Conservation (phyloP, 2,113 vertebrate genomes). For the Rhabdornis inornatus region DNA sequence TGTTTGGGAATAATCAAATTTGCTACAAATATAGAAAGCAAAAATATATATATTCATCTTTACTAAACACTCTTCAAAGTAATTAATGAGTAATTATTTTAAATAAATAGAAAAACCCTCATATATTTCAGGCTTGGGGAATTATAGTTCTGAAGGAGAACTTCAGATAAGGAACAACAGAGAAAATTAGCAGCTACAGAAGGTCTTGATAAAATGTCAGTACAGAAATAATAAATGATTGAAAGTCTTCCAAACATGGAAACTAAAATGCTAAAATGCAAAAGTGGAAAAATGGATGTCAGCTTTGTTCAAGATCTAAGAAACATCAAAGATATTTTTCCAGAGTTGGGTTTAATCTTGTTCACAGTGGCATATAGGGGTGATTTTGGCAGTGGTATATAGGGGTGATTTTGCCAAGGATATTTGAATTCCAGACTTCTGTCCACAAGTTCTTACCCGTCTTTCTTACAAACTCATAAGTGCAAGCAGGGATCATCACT, state of each 20-base stretch:
- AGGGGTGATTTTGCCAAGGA: not conserved
- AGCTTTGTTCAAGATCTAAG: not conserved
- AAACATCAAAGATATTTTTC: not conserved
- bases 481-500: not conserved
- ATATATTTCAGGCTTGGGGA: not conserved
- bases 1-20: not conserved
- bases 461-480: not conserved
- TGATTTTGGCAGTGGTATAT: not conserved
- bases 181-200: not conserved
- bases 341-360: not conserved
- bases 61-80: not conserved
- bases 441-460: not conserved
- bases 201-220: not conserved
- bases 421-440: not conserved
- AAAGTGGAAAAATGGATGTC: not conserved
- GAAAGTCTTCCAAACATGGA: not conserved
- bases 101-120: not conserved
- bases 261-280: not conserved
- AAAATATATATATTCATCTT: not conserved
- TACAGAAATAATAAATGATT: not conserved
- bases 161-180: not conserved
- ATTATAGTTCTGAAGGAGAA: not conserved
- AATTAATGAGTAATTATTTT: not conserved
- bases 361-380: not conserved
- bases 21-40: not conserved